A percentile compares a stretch with the other conserved stretches of the same genome.
These are phyloP conservation scores for Plagiodera versicolora DNA, from an alignment of 2,888 invertebrate genomes.

Conservation along the genomic window DNA sequence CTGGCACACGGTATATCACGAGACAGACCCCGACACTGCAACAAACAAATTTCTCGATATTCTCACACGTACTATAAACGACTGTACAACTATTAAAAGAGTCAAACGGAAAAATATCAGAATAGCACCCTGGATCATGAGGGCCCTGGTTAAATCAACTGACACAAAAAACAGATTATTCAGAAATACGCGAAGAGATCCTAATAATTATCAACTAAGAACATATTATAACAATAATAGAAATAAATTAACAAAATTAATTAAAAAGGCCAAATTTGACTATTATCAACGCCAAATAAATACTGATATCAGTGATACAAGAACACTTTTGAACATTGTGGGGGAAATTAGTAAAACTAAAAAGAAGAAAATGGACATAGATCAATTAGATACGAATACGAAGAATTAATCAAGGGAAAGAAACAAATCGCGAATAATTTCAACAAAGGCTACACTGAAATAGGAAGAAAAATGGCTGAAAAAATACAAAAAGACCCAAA, in stretches of 20 bases:
- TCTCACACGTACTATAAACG: constrained; percentile 2
- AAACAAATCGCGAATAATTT: too few relatives aligned
- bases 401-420: neutral
- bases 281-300: too few relatives aligned
- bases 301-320: too few relatives aligned
- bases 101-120: constrained; percentile 1
- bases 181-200: too few relatives aligned
- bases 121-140: constrained; percentile 5
- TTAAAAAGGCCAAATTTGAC: neutral
- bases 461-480: neutral
- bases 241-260: constrained; percentile 2
- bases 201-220: too few relatives aligned
- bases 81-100: neutral
- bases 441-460: neutral
- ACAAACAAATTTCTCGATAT: constrained; percentile 1
- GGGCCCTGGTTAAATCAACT: constrained; percentile 2
- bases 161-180: too few relatives aligned
- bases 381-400: constrained; percentile 3
- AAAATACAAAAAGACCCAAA: neutral
- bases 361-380: neutral
- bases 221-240: constrained; percentile 2
- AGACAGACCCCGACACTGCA: too few relatives aligned
- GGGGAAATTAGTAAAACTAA: constrained; percentile 4
- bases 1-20: neutral
- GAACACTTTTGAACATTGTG: too few relatives aligned